Evolutionary conservation across 2,888 invertebrate species (phyloP).

Genomic region (Ennomos quercinarius): DNA sequence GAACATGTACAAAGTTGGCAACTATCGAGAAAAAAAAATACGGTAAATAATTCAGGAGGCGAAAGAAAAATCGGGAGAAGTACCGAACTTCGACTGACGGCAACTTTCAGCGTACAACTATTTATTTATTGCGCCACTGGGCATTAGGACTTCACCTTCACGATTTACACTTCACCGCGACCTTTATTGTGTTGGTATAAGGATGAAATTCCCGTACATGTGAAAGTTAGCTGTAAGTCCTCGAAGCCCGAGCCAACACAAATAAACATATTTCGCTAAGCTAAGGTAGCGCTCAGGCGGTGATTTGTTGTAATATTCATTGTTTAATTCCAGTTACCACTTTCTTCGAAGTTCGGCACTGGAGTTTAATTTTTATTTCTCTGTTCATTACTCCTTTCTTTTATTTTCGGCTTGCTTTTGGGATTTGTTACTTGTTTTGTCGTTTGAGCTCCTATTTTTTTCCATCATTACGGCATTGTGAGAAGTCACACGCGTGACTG

Average conservation of each 20-base stretch:
- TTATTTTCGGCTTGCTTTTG: constrained; percentile 11
- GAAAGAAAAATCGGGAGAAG: constrained; percentile 63
- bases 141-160: constrained; percentile 52
- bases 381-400: constrained; percentile 20
- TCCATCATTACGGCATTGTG: no score
- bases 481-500: no score
- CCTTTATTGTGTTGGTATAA: constrained; percentile 31
- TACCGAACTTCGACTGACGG: constrained; percentile 57
- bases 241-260: constrained; percentile 55
- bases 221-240: constrained; percentile 51
- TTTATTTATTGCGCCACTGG: constrained; percentile 76
- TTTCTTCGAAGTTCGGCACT: constrained; percentile 18
- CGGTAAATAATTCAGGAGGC: constrained; percentile 68
- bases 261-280: constrained; percentile 66
- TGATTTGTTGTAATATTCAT: constrained; percentile 60
- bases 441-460: no score
- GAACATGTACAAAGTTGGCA: constrained; percentile 44
- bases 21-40: constrained; percentile 57
- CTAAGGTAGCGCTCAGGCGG: constrained; percentile 48
- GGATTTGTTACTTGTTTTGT: constrained; percentile 2
- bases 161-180: constrained; percentile 18
- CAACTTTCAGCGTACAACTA: constrained; percentile 70
- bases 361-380: constrained; percentile 27
- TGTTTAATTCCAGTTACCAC: constrained; percentile 50
- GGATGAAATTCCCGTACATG: constrained; percentile 34